Evolutionary conservation across 1,140 invertebrate genomes (phyloP).

Genomic region (Heliothis subflexa): DNA sequence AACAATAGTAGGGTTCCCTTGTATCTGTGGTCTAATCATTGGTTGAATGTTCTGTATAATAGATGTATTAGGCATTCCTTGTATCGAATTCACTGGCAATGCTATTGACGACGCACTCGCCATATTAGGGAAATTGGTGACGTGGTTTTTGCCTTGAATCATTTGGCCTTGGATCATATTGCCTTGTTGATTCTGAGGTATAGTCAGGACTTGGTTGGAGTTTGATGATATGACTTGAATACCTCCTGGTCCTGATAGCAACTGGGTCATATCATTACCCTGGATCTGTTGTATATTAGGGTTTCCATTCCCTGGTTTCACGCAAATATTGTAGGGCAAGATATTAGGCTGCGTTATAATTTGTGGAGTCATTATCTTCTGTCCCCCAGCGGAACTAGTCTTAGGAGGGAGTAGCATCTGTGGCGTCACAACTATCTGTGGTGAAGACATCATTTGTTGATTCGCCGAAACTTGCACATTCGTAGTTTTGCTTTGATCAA

Average conservation of each 20-base stretch:
- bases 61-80: constrained; percentile 80
- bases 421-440: constrained; percentile 84
- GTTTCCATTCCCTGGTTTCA: constrained; percentile 79
- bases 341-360: constrained; percentile 81
- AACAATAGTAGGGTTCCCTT: constrained; percentile 83
- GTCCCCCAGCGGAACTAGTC: constrained; percentile 75
- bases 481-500: constrained; percentile 80
- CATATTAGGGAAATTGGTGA: constrained; percentile 84
- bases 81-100: constrained; percentile 83
- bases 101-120: constrained; percentile 82
- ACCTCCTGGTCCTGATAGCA: constrained; percentile 78
- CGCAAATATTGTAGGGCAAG: constrained; percentile 84
- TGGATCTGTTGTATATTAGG: constrained; percentile 82
- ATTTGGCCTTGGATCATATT: constrained; percentile 69
- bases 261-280: constrained; percentile 79
- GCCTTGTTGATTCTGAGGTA: constrained; percentile 78
- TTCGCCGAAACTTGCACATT: constrained; percentile 80
- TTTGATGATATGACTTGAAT: constrained; percentile 85
- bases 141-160: constrained; percentile 82
- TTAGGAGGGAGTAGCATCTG: constrained; percentile 83
- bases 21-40: constrained; percentile 81
- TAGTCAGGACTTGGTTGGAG: constrained; percentile 83
- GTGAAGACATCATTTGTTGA: constrained; percentile 82
- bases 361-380: constrained; percentile 80
- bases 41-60: constrained; percentile 83